Percentiles rank a stretch among this genome's conserved stretches.
Evolutionary conservation across 1,140 invertebrate species (phyloP).

Genomic region (Bathynomus jamesi): DNA sequence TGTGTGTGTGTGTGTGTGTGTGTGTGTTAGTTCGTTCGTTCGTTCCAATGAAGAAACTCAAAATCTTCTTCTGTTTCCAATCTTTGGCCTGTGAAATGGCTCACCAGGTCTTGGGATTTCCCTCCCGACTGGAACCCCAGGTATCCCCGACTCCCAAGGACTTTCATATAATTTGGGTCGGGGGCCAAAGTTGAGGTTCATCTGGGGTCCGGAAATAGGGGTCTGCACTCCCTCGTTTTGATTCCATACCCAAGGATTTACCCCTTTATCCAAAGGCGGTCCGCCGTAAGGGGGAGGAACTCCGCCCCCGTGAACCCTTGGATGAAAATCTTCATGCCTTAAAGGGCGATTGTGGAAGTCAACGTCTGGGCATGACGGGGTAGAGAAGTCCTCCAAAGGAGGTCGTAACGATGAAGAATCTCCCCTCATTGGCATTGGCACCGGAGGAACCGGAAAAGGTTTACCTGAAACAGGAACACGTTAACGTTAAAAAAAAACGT

Average conservation of each 20-base stretch:
- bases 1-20: too few relatives aligned
- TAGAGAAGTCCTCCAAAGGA: too few relatives aligned
- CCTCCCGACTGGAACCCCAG: neutral
- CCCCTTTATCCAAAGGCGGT: neutral
- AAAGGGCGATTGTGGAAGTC: too few relatives aligned
- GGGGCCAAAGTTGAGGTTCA: neutral
- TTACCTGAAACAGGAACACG: neutral
- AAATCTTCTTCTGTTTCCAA: too few relatives aligned
- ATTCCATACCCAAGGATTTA: neutral
- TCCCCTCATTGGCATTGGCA: neutral
- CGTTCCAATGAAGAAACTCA: too few relatives aligned
- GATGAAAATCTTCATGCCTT: neutral
- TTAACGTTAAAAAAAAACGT: neutral
- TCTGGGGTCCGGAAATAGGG: neutral
- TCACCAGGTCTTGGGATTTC: neutral
- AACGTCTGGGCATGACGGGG: too few relatives aligned
- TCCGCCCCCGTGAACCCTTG: neutral
- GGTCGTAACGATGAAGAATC: too few relatives aligned
- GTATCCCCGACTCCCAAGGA: neutral
- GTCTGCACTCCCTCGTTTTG: neutral
- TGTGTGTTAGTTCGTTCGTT: too few relatives aligned
- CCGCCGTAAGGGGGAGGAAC: neutral
- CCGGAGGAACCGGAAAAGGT: neutral
- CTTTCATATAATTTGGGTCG: neutral
- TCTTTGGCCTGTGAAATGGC: too few relatives aligned